Conservation (phyloP, 2,888 invertebrate species). For the Melinaea menophilus region DNA sequence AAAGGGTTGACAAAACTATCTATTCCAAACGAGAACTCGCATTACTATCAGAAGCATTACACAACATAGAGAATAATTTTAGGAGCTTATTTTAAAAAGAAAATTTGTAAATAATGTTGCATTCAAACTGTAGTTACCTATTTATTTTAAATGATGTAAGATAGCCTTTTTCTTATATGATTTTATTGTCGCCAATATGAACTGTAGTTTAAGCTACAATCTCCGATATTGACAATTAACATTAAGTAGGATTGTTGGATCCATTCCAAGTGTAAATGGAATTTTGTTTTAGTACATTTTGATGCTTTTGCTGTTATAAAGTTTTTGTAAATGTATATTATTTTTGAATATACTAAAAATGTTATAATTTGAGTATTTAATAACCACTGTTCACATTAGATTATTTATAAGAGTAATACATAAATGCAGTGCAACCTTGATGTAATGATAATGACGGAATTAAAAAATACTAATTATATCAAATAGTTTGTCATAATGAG, state of each 20-base stretch:
- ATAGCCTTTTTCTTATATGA: slow-evolving; percentile 15
- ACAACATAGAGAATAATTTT: slow-evolving; percentile 67
- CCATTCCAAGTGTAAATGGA: no score
- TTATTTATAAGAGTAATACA: slow-evolving; percentile 1
- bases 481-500: no score
- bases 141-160: slow-evolving; percentile 26
- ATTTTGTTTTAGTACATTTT: no score
- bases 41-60: slow-evolving; percentile 56
- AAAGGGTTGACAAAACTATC: slow-evolving; percentile 39
- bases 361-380: slow-evolving; percentile 5
- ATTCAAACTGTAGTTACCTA: slow-evolving; percentile 32
- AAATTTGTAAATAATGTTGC: slow-evolving; percentile 24
- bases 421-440: no score
- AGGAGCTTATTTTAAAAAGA: slow-evolving; percentile 64
- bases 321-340: background rate
- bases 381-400: slow-evolving; percentile 1
- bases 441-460: no score
- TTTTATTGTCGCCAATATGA: slow-evolving; percentile 16
- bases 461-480: no score
- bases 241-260: slow-evolving; percentile 8
- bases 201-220: background rate
- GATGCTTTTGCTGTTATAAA: background rate
- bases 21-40: slow-evolving; percentile 51
- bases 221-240: slow-evolving; percentile 13
- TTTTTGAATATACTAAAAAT: background rate